phyloP scores from a whole-genome alignment of 2,888 invertebrate genomes.

The Podotricha telesiphe region DNA sequence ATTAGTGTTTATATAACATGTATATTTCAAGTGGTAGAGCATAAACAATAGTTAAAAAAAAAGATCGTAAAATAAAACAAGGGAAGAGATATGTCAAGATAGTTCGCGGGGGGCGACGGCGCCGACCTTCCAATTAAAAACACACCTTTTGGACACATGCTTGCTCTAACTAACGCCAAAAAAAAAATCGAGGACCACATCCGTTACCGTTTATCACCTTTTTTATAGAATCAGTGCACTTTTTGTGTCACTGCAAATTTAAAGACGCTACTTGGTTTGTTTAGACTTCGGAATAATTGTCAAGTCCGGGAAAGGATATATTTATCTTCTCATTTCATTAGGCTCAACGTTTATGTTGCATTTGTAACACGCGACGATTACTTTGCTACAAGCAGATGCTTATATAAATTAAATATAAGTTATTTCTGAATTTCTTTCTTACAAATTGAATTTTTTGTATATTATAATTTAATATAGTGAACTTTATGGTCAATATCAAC shows the following conservation, averaged over 20 bases:
- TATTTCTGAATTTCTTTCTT: neutral
- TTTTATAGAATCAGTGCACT: slow-evolving; percentile 40
- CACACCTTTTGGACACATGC: slow-evolving; percentile 83
- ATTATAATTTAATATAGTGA: neutral
- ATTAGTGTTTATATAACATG: slow-evolving; percentile 71
- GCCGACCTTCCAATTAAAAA: slow-evolving; percentile 80
- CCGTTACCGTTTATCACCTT: slow-evolving; percentile 74
- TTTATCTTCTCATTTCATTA: slow-evolving; percentile 12
- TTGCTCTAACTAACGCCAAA: slow-evolving; percentile 73
- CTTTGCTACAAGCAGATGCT: slow-evolving; percentile 16
- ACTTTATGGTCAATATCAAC: too few species aligned
- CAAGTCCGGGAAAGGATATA: neutral
- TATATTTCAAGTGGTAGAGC: slow-evolving; percentile 72
- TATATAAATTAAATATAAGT: neutral
- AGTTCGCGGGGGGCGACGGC: slow-evolving; percentile 69
- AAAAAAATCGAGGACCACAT: slow-evolving; percentile 72
- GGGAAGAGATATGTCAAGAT: slow-evolving; percentile 83
- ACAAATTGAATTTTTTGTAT: neutral
- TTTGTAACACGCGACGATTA: neutral
- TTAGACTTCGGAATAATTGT: neutral
- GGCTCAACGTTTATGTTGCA: neutral
- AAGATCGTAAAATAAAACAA: slow-evolving; percentile 82
- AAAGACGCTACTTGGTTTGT: slow-evolving; percentile 24
- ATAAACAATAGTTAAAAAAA: slow-evolving; percentile 75
- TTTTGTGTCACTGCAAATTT: slow-evolving; percentile 34